Conservation (phyloP, 2,888 invertebrate species). For the Quadroppia sp. region DNA sequence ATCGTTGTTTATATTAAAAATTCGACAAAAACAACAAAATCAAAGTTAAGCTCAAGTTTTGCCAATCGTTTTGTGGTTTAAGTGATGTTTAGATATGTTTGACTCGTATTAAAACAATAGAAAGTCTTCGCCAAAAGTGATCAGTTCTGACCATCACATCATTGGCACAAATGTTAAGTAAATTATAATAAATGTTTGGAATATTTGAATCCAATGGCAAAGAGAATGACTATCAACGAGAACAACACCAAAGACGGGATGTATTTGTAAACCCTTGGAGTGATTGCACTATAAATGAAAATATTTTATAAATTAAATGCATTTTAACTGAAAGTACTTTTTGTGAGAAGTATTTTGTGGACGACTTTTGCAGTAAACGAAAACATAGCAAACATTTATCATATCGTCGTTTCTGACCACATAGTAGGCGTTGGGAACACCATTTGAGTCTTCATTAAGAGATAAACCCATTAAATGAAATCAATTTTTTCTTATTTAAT, state of each 20-base stretch:
- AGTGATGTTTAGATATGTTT: too few species aligned
- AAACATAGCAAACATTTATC: conserved; percentile 22
- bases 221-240: background rate
- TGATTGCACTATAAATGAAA: background rate
- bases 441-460: background rate
- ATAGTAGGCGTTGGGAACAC: conserved; percentile 32
- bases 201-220: conserved; percentile 8
- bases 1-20: too few species aligned
- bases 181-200: background rate
- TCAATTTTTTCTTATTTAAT: background rate
- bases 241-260: background rate
- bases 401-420: conserved; percentile 36
- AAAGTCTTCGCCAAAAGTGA: too few species aligned
- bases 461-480: conserved; percentile 21
- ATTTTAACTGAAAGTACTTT: too few species aligned
- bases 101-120: too few species aligned
- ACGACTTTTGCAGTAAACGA: conserved; percentile 31
- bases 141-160: too few species aligned
- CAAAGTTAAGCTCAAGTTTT: too few species aligned
- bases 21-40: too few species aligned
- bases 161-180: too few species aligned
- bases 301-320: background rate
- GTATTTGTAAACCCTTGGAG: background rate
- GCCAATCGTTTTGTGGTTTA: too few species aligned
- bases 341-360: background rate